Evolutionary conservation across 2,113 vertebrate species (phyloP), one percentile per base, ranked within the genome.

Genomic region (Speoplatyrhinus poulsoni): DNA sequence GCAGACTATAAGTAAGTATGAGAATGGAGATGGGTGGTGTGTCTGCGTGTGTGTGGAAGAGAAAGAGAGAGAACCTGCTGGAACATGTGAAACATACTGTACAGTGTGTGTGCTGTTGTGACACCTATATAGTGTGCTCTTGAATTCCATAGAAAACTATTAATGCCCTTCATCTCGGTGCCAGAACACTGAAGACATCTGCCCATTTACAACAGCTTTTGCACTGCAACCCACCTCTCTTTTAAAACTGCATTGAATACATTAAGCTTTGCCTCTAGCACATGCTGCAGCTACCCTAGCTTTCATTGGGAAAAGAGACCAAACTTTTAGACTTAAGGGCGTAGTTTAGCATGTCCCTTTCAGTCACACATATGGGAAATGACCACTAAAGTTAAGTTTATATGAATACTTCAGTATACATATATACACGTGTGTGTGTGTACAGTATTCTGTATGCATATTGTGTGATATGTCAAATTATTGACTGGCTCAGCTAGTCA

Each of bases 1-100:
- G 88, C 82, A 70, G 85, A 89, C 60, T 83, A 87, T 9, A 91
- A 90, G 93, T 93, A 84, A 92, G 91, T 85, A 69, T 56, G 9
- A 3, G 46, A n/a, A 50, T 4, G 9, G 17, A 49, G 13, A 3
- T 48, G 55, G 52, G 17, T 33, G 55, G n/a, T 67, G n/a, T 47
- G 41, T n/a, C n/a, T n/a, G n/a, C n/a, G 9, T 56, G 33, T 50
- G 36, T 47, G 19, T 54, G 59, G 13, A 26, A 26, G 26, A 26
- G 26, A 26, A 26, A 26, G 26, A 26, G 26, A 26, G 26, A 26
- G 66, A 26, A 58, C 7, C 26, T 32, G 32, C 9, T 12, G 46
- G 17, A 48, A 52, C 16, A 53, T 33, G 54, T 13, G 5, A 15
- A 33, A 15, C 19, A 12, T 36, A 9, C 33, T 12, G 67, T 46